These are phyloP conservation scores for Neostethus bicornis DNA, from an alignment of 2,797 vertebrate species.

Conservation along the genomic window DNA sequence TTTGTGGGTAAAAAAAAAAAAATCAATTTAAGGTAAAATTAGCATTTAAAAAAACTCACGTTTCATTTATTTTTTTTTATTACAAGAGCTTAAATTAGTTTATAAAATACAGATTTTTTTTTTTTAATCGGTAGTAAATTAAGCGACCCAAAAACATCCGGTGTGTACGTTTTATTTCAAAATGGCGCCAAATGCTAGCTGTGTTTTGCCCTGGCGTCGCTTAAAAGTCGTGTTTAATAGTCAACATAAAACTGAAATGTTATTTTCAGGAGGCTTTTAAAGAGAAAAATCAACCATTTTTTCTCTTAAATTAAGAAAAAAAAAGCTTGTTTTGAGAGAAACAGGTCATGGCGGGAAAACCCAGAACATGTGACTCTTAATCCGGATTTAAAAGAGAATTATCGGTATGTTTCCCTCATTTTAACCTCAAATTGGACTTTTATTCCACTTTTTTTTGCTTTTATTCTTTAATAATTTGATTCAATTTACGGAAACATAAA, in stretches of 20 bases:
- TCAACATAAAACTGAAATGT: slow-evolving; percentile 20
- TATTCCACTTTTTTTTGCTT: slow-evolving; percentile 5
- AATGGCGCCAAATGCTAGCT: not conserved
- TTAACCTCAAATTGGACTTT: slow-evolving; percentile 23
- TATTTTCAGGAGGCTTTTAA: too few species aligned
- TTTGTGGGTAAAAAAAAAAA: too few species aligned
- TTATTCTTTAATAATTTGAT: slow-evolving; percentile 2
- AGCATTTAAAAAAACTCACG: too few species aligned
- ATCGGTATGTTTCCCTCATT: not conserved
- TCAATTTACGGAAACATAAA: too few species aligned
- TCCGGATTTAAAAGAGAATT: slow-evolving; percentile 55
- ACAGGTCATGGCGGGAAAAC: slow-evolving; percentile 39
- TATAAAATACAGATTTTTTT: not conserved
- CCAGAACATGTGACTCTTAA: slow-evolving; percentile 76
- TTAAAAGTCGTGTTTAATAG: slow-evolving; percentile 26
- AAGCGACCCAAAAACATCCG: too few species aligned
- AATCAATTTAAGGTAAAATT: too few species aligned
- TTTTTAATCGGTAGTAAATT: not conserved
- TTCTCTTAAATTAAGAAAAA: too few species aligned
- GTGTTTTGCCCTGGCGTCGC: slow-evolving; percentile 24
- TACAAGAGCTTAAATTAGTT: not conserved
- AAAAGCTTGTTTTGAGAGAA: slow-evolving; percentile 26
- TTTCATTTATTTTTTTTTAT: not conserved
- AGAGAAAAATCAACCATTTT: too few species aligned
- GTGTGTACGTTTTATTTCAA: slow-evolving; percentile 1